Conservation (phyloP, 2,113 vertebrate genomes). For the Ceuthmochares aereus region DNA sequence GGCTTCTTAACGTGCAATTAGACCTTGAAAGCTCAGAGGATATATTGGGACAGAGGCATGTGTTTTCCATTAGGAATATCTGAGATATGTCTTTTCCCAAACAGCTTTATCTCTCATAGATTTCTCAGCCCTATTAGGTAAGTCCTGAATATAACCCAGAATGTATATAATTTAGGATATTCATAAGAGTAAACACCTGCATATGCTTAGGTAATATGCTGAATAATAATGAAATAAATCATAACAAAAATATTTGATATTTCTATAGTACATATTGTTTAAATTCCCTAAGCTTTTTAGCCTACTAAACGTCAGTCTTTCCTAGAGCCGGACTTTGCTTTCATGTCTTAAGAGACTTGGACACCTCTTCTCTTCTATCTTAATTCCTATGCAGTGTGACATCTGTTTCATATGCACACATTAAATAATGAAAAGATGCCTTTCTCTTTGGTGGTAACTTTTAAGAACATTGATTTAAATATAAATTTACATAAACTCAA, state of each 20-base stretch:
- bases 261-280: neutral
- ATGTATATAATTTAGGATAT: neutral
- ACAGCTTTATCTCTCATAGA: neutral
- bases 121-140: neutral
- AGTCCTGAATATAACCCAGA: neutral
- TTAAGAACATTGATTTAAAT: neutral
- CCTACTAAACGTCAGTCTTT: neutral
- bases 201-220: neutral
- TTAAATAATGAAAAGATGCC: neutral
- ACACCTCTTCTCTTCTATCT: neutral
- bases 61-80: neutral
- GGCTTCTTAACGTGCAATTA: accelerated
- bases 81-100: accelerated
- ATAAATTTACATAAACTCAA: neutral
- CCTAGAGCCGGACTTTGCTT: neutral
- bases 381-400: neutral
- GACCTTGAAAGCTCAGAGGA: neutral
- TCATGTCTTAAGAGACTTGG: neutral
- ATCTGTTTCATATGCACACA: neutral
- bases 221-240: neutral
- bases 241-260: neutral
- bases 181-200: neutral
- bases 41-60: accelerated
- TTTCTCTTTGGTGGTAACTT: neutral
- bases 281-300: neutral